These are phyloP conservation scores for Telmatochromis sp. DNA, from an alignment of 2,113 vertebrate species.

Conservation along the genomic window DNA sequence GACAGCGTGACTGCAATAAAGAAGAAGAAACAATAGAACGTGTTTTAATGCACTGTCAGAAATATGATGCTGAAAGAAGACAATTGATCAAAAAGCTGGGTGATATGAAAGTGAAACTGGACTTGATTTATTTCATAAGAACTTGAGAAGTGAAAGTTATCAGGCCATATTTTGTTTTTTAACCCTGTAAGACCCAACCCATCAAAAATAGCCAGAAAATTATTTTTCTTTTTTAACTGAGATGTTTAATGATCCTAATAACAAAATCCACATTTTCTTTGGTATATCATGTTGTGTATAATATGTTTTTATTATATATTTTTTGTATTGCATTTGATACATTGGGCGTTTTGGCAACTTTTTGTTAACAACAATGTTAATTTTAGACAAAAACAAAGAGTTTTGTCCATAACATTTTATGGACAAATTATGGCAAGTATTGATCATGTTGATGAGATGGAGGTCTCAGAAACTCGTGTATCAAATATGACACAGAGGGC, in stretches of 20 bases:
- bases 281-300: not conserved
- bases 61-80: not conserved
- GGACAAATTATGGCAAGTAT: not conserved
- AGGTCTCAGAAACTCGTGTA: accelerated
- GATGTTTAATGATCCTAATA: not conserved
- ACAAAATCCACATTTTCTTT: accelerated
- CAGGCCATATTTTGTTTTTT: not conserved
- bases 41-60: not conserved
- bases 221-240: accelerated
- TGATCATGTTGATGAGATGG: not conserved
- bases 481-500: not conserved
- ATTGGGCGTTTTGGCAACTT: not conserved
- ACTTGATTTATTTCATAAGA: not conserved
- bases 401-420: not conserved
- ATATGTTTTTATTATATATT: not conserved
- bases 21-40: not conserved
- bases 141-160: not conserved
- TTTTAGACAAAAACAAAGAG: not conserved
- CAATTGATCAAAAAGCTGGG: not conserved
- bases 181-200: accelerated
- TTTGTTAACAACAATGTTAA: not conserved
- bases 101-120: not conserved
- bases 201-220: not conserved
- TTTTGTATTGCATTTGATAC: not conserved
- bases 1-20: not conserved